Percentiles rank a stretch among this genome's conserved stretches.
Conservation (phyloP, 2,113 vertebrate species). For the Otocyon megalotis region DNA sequence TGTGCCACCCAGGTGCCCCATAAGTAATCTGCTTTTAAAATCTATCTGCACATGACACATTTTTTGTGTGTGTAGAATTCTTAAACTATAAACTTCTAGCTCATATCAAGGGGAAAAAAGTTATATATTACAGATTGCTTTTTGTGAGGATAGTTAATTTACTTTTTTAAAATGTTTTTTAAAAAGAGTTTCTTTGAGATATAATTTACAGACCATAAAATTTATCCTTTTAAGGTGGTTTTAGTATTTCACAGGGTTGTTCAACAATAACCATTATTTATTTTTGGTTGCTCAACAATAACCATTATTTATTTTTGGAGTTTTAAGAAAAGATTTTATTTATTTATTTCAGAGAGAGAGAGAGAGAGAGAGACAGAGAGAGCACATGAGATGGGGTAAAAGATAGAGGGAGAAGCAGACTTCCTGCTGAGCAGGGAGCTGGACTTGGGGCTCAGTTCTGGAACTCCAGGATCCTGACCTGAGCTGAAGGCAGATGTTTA, state of each 20-base stretch:
- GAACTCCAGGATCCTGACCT: too few species aligned
- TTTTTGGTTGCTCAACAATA: not conserved
- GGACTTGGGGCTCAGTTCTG: too few species aligned
- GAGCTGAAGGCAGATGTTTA: too few species aligned
- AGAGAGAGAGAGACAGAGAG: too few species aligned
- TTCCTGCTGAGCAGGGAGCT: too few species aligned
- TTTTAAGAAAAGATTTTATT: too few species aligned
- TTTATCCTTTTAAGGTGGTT: slow-evolving; percentile 26
- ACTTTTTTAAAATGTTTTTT: slow-evolving; percentile 34
- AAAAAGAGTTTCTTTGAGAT: slow-evolving; percentile 2
- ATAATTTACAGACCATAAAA: slow-evolving; percentile 44
- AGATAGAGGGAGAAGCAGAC: too few species aligned
- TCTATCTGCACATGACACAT: not conserved
- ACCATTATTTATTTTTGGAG: too few species aligned
- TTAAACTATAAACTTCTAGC: not conserved
- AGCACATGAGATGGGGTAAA: too few species aligned
- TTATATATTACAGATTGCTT: not conserved
- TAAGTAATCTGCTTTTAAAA: slow-evolving; percentile 25
- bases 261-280: not conserved
- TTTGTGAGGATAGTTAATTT: slow-evolving; percentile 32
- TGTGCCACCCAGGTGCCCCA: not conserved
- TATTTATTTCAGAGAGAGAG: too few species aligned
- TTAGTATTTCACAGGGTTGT: slow-evolving; percentile 51
- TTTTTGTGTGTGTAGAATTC: not conserved
- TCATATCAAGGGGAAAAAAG: not conserved